Conservation (phyloP, 1,140 invertebrate species). For the Cydia amplana region DNA sequence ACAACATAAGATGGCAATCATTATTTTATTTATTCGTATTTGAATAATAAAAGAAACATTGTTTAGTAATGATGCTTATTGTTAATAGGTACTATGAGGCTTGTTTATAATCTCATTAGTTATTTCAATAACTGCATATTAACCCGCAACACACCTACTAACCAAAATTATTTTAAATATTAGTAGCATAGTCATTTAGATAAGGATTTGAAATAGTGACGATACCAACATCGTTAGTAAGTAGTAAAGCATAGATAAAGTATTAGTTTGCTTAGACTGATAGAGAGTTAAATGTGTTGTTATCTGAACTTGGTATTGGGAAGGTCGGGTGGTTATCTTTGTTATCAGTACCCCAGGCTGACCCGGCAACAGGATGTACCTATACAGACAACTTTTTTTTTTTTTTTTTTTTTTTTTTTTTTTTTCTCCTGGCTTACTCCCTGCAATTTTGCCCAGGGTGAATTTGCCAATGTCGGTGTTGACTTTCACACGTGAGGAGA, state of each 20-base stretch:
- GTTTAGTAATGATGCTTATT: too few species aligned
- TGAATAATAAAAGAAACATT: too few species aligned
- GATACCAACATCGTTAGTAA: not conserved
- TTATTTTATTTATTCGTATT: too few species aligned
- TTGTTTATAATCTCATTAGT: not conserved
- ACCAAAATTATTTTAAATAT: not conserved
- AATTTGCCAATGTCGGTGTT: too few species aligned
- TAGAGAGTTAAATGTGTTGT: not conserved
- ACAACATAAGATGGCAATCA: too few species aligned
- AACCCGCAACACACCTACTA: not conserved
- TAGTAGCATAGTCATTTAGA: not conserved
- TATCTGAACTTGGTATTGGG: slow-evolving; percentile 10
- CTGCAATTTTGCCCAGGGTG: too few species aligned
- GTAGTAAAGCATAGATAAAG: not conserved
- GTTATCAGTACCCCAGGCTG: not conserved
- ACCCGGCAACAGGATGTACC: not conserved
- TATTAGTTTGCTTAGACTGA: slow-evolving; percentile 2
- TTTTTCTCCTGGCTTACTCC: too few species aligned
- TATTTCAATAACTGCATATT: not conserved
- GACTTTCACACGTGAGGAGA: too few species aligned
- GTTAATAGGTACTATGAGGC: too few species aligned
- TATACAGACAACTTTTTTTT: not conserved
- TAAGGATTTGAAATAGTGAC: not conserved
- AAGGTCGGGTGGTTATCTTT: not conserved
- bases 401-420: too few species aligned